These are phyloP conservation scores for Cottoperca gobio DNA, from an alignment of 2,797 vertebrate species.

Conservation along the genomic window DNA sequence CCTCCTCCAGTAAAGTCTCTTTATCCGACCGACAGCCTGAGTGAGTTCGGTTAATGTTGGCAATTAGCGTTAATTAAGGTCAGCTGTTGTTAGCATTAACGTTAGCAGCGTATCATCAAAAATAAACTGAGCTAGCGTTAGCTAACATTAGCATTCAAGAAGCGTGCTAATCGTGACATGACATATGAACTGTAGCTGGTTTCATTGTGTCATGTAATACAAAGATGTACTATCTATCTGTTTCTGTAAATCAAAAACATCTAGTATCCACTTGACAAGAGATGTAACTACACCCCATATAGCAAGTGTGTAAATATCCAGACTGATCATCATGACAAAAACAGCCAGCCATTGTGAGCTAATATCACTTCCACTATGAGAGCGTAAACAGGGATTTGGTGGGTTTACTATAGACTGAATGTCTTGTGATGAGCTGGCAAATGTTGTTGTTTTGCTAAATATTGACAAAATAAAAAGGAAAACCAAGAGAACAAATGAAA, in stretches of 20 bases:
- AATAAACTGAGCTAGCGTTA: neutral
- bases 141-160: neutral
- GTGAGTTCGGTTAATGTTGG: slow-evolving; percentile 73
- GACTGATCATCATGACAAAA: neutral
- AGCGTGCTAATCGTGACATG: neutral
- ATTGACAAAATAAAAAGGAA: slow-evolving; percentile 1
- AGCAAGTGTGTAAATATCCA: neutral
- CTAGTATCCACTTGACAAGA: neutral
- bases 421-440: neutral
- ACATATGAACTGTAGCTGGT: neutral
- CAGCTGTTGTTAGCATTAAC: slow-evolving; percentile 20
- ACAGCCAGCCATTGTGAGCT: neutral
- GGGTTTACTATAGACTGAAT: neutral
- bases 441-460: slow-evolving; percentile 8
- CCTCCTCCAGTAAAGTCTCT: slow-evolving; percentile 69
- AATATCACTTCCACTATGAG: neutral
- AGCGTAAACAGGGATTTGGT: slow-evolving; percentile 10
- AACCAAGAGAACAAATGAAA: neutral
- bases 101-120: neutral
- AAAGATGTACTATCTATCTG: neutral
- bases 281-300: neutral
- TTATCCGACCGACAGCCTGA: slow-evolving; percentile 74
- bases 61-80: neutral
- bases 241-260: neutral
- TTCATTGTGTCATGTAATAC: neutral